Base-by-base conservation (phyloP, 2,113 vertebrate species). In the Malurus alboscapulatus region DNA sequence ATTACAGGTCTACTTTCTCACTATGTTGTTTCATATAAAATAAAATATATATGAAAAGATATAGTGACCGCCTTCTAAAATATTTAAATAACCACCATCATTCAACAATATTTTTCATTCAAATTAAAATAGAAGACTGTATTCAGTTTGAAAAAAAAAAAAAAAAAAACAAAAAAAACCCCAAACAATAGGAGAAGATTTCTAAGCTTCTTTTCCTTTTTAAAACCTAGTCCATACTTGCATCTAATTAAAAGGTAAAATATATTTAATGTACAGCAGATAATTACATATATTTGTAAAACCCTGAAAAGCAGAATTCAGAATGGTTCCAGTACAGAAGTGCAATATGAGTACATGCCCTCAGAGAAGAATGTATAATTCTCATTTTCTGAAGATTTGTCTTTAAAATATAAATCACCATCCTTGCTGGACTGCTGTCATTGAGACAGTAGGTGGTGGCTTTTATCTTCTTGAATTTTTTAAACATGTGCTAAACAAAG, bases 401-500 rank as follows among this genome's bases (percentile, higher is more conserved):
- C 16, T 17, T 84, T 27, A 45, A 87, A 92, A 75, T 63, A 62
- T 51, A 85, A 69, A 67, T 42, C 74, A 77, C 15, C 2, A 88
- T 65, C 4, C 34, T 58, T 65, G 14, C 16, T 75, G 30, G 47
- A 71, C 17, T 67, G 22, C 6, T 84, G 63, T 75, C 72, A 32
- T 14, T 72, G 29, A 71, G 27, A 63, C 45, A 17, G 29, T 61
- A 66, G 40, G 29, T 76, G 36, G 34, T 88, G 12, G 47, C 4
- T 91, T 79, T 88, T 67, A 61, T 87, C 45, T 74, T 78, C 73
- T 47, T 45, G 16, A 85, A 15, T 32, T 67, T 67, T 95, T 87
- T 45, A 54, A 88, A 80, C 6, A 42, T 4, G 47, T 58, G 48
- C 30, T 79, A 75, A 92, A 87, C 16, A 61, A 75, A 59, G 19